Base-by-base conservation (phyloP, 2,113 vertebrate species). In the Speoplatyrhinus poulsoni region DNA sequence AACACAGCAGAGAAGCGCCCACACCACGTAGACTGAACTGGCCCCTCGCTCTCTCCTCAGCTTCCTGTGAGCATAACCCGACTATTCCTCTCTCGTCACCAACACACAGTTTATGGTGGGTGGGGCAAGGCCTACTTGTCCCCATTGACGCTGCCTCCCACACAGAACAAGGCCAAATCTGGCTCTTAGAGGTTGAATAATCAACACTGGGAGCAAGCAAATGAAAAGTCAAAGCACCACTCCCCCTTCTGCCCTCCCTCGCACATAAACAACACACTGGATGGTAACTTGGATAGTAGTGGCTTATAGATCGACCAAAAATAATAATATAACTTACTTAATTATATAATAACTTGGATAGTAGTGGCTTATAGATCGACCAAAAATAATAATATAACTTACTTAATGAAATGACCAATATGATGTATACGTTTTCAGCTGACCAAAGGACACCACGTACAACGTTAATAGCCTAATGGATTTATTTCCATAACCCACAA, bases 111-210 rank as follows among this genome's bases (percentile, higher is more conserved):
- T 88, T 87, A 92, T 77, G 80, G 81, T 80, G 84, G 76, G 69
- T 75, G 71, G 76, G 76, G 76, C 84, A 81, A 83, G 83, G 76
- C 80, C 69, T 77, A 58, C 66, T 70, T 70, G 73, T 86, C 80
- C 75, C 82, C 50, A 62, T 46, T 77, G 84, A 87, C 83, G 81
- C 73, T 13, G 46, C 65, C 74, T 83, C 77, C 84, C 79, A 72
- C 56, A 69, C 80, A 87, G 85, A 88, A 88, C 85, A 87, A 86
- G 82, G 84, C 86, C 87, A 92, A 91, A 91, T 89, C 83, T 87
- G 82, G 62, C 72, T 83, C 86, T 90, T 89, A 88, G 85, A 80
- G 82, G 83, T 82, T 83, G 63, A 90, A 89, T 90, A 90, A 89
- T 92, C 82, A 89, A 89, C 87, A 89, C 84, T 85, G 82, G 76